Evolutionary conservation across 2,888 invertebrate genomes (phyloP), one percentile per base, ranked within the genome.

Genomic region (Xestia ashworthii): DNA sequence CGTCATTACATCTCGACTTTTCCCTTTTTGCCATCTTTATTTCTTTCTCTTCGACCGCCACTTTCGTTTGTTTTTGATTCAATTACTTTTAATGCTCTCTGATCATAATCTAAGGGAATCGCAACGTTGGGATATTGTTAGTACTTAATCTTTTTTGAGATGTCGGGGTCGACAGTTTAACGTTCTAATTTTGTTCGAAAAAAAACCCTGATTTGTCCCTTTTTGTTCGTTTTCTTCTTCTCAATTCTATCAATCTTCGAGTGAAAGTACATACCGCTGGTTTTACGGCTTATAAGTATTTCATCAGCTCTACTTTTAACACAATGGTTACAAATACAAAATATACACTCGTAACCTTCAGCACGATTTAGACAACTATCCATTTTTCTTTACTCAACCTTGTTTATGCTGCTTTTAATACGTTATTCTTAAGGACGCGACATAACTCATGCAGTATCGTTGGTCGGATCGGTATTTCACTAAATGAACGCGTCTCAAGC

Each of bases 1-100:
- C 93, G 92, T 95, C 96, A 96, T 96, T 96, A 96, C 96, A 96
- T 96, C 96, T 94, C 93, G 93, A 93, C 93, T 95, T 91, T 94
- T 93, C 92, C 92, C 92, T 94, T 95, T 95, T 94, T 92, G 91
- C 92, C 84, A 88, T 90, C 90, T 95, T 95, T 95, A 94, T 95
- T 95, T 92, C 93, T 94, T 93, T 93, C 93, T 94, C 93, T 93
- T 87, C 90, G 89, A 91, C 91, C 90, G 91, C 92, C 90, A 92
- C 94, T 94, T 94, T 93, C 93, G 93, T 95, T 95, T 95, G 96
- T 95, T 95, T 96, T 95, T 94, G 92, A 95, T 95, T 96, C 95
- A 95, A 95, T 95, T 96, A 94, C 93, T 94, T 95, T 94, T 95
- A 95, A 94, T 93, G 92, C 91, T 89, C 90, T 83, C 86, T 88